These are phyloP conservation scores for Lordiphosa fenestrarum DNA, from an alignment of 2,888 invertebrate genomes.

Conservation along the genomic window DNA sequence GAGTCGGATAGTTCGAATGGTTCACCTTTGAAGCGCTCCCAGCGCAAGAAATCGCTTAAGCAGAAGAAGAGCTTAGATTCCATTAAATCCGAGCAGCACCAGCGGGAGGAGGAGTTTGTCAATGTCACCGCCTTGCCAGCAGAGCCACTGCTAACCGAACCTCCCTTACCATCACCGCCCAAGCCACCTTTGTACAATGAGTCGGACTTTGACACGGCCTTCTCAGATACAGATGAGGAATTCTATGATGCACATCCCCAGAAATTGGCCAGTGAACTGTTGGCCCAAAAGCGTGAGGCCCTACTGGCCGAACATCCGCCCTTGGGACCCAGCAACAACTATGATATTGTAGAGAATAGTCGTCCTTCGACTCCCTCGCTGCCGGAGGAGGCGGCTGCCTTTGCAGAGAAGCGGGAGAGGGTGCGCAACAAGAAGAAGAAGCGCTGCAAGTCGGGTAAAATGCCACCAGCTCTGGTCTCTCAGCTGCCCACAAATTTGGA, in stretches of 20 bases:
- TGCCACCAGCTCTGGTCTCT: slow-evolving; percentile 2
- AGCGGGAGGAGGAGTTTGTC: slow-evolving; percentile 36
- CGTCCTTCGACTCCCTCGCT: slow-evolving; percentile 84
- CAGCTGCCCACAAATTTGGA: background rate
- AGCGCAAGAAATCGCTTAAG: slow-evolving; percentile 76
- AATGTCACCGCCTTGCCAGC: slow-evolving; percentile 78
- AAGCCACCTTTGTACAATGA: slow-evolving; percentile 86
- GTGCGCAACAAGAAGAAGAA: slow-evolving; percentile 85
- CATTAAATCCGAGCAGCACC: slow-evolving; percentile 1
- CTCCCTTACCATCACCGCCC: slow-evolving; percentile 35
- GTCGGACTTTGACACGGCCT: slow-evolving; percentile 91
- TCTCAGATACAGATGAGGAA: slow-evolving; percentile 93
- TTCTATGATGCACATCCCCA: slow-evolving; percentile 93
- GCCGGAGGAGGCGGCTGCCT: slow-evolving; percentile 79
- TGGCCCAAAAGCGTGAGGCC: slow-evolving; percentile 88
- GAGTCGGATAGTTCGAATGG: slow-evolving; percentile 81
- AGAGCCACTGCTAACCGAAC: slow-evolving; percentile 19
- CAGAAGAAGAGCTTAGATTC: slow-evolving; percentile 65
- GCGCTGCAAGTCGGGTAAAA: slow-evolving; percentile 78
- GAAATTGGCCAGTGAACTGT: slow-evolving; percentile 85
- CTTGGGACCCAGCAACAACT: slow-evolving; percentile 80
- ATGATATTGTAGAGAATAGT: slow-evolving; percentile 84
- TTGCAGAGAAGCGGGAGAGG: slow-evolving; percentile 65
- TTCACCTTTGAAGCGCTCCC: slow-evolving; percentile 69
- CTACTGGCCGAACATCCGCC: slow-evolving; percentile 83